These are phyloP conservation scores for Latrodectus geometricus DNA, from an alignment of 1,140 invertebrate species.

Conservation along the genomic window DNA sequence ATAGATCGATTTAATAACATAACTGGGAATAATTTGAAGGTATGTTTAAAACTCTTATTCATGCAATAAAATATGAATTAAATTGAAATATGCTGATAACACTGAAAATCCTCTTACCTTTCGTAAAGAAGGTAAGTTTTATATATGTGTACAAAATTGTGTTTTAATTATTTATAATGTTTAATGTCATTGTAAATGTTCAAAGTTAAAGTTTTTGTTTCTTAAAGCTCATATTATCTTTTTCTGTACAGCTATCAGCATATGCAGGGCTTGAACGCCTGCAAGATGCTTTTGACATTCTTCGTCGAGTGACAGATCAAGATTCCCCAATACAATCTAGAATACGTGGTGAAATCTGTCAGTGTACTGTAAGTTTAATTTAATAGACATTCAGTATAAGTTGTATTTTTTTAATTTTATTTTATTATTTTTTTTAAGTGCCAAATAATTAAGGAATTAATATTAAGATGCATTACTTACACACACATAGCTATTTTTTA, in stretches of 20 bases:
- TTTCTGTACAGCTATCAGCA: slow-evolving; percentile 70
- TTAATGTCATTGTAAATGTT: neutral
- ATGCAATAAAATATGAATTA: too few relatives aligned
- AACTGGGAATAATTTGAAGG: slow-evolving; percentile 77
- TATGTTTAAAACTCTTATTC: slow-evolving; percentile 66
- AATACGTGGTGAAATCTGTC: slow-evolving; percentile 57
- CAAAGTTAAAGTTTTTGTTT: neutral
- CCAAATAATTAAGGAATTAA: too few relatives aligned
- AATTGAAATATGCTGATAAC: too few relatives aligned
- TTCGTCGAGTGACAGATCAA: slow-evolving; percentile 73
- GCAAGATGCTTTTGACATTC: slow-evolving; percentile 76
- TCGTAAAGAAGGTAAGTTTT: neutral
- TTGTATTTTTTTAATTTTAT: too few relatives aligned
- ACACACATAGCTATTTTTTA: too few relatives aligned
- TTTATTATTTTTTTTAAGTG: too few relatives aligned
- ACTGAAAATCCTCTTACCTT: neutral
- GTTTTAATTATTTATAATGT: neutral
- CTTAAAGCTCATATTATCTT: neutral
- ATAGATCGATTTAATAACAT: slow-evolving; percentile 74
- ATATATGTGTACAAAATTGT: neutral
- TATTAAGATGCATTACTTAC: too few relatives aligned
- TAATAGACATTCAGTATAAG: too few relatives aligned
- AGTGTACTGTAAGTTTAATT: slow-evolving; percentile 55
- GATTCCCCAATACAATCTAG: slow-evolving; percentile 69
- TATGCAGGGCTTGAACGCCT: slow-evolving; percentile 74